A percentile compares a stretch with the other conserved stretches of the same genome.
These are phyloP conservation scores for Druon quercuslanigerum DNA, from an alignment of 1,140 invertebrate species.

Conservation along the genomic window DNA sequence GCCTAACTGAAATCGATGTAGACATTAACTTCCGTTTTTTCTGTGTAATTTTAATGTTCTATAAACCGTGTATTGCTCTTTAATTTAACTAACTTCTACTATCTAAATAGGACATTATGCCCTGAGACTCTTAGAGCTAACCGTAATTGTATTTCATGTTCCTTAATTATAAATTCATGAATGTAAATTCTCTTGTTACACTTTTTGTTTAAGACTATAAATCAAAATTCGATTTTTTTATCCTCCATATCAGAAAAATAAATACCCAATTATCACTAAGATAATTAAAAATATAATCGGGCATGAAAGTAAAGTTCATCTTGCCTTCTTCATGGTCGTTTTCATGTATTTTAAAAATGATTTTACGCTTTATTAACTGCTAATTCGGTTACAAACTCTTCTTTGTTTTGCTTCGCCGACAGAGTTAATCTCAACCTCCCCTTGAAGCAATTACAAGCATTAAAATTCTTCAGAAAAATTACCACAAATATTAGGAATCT, in stretches of 20 bases:
- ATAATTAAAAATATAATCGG: not conserved
- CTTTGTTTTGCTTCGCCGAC: not conserved
- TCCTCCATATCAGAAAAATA: not conserved
- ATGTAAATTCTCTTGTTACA: no score
- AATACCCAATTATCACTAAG: not conserved
- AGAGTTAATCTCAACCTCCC: not conserved
- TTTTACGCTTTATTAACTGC: not conserved
- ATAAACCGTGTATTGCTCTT: slow-evolving; percentile 3
- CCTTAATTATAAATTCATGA: no score
- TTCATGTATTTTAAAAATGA: not conserved
- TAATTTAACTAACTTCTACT: not conserved
- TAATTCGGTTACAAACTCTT: not conserved
- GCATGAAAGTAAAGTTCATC: not conserved
- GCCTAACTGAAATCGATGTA: no score
- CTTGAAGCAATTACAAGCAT: not conserved
- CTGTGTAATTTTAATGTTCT: not conserved
- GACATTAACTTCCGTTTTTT: no score
- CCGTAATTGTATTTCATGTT: no score
- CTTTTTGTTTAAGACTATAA: no score
- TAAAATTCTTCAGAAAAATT: not conserved
- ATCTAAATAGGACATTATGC: not conserved
- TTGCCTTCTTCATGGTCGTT: not conserved
- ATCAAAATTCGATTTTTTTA: no score
- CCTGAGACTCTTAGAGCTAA: no score
- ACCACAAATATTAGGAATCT: not conserved